These are phyloP conservation scores for Lasaia peninsularis DNA, from an alignment of 1,140 invertebrate genomes.

Conservation along the genomic window DNA sequence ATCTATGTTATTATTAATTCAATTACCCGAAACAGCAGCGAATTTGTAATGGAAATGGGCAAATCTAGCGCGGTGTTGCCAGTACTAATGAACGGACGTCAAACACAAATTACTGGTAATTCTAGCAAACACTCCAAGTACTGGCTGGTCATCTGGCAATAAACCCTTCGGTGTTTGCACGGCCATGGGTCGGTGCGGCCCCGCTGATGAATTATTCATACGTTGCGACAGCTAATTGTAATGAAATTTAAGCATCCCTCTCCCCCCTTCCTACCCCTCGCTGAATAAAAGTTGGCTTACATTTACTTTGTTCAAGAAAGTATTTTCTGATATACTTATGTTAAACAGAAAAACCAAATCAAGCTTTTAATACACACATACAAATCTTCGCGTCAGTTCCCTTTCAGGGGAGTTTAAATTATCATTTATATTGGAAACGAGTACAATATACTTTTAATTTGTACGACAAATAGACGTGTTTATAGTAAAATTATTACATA, in stretches of 20 bases:
- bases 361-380: no score
- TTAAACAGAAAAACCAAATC: no score
- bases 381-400: no score
- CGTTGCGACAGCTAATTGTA: slow-evolving; percentile 67
- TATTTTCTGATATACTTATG: neutral
- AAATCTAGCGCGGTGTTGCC: slow-evolving; percentile 39
- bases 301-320: slow-evolving; percentile 22
- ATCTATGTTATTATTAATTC: slow-evolving; percentile 9
- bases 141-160: slow-evolving; percentile 50
- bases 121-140: slow-evolving; percentile 50
- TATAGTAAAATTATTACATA: no score
- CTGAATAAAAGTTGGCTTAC: slow-evolving; percentile 24
- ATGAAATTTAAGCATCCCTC: slow-evolving; percentile 64
- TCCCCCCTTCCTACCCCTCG: slow-evolving; percentile 25
- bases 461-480: no score
- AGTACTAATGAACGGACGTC: slow-evolving; percentile 42
- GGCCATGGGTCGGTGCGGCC: slow-evolving; percentile 33
- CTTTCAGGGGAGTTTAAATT: no score
- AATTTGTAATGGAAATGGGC: slow-evolving; percentile 31
- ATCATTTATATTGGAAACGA: no score
- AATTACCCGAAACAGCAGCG: slow-evolving; percentile 6
- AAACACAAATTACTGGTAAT: slow-evolving; percentile 49
- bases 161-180: slow-evolving; percentile 66
- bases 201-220: slow-evolving; percentile 67
- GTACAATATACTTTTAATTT: no score